These are phyloP conservation scores for Drosophila ustulata DNA, from an alignment of 2,888 invertebrate genomes.

Conservation along the genomic window DNA sequence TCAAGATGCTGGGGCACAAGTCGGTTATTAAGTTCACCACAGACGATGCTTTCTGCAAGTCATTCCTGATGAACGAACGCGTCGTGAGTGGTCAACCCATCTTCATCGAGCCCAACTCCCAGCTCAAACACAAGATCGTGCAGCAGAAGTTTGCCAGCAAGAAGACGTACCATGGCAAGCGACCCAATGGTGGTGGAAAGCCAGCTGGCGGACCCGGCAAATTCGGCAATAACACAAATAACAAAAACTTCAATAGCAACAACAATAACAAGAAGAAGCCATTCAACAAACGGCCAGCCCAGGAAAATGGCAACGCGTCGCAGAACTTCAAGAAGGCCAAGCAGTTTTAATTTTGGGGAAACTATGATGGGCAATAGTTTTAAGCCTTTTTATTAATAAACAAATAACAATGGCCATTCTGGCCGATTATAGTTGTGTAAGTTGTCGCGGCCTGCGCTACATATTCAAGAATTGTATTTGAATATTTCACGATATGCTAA, in stretches of 20 bases:
- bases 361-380: slow-evolving; percentile 18
- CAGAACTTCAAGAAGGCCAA: slow-evolving; percentile 44
- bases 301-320: slow-evolving; percentile 25
- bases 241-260: slow-evolving; percentile 3
- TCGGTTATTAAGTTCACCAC: slow-evolving; percentile 69
- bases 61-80: slow-evolving; percentile 72
- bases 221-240: slow-evolving; percentile 2
- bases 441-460: slow-evolving; percentile 7
- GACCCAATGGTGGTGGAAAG: not conserved
- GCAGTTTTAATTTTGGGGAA: slow-evolving; percentile 22
- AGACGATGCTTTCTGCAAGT: slow-evolving; percentile 75
- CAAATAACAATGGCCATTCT: slow-evolving; percentile 18
- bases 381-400: slow-evolving; percentile 37
- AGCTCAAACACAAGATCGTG: slow-evolving; percentile 46
- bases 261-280: slow-evolving; percentile 40
- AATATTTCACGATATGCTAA: slow-evolving; percentile 46
- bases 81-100: slow-evolving; percentile 53
- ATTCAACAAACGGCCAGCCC: slow-evolving; percentile 59
- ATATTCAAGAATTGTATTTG: slow-evolving; percentile 38
- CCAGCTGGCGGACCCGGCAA: slow-evolving; percentile 8
- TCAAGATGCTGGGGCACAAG: slow-evolving; percentile 36
- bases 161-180: not conserved
- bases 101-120: slow-evolving; percentile 77
- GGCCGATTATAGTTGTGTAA: slow-evolving; percentile 37
- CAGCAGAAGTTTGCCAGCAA: slow-evolving; percentile 1